A percentile compares a stretch with the other conserved stretches of the same genome.
Evolutionary conservation across 1,140 invertebrate species (phyloP).

Genomic region (Zaprionus ornatus): DNA sequence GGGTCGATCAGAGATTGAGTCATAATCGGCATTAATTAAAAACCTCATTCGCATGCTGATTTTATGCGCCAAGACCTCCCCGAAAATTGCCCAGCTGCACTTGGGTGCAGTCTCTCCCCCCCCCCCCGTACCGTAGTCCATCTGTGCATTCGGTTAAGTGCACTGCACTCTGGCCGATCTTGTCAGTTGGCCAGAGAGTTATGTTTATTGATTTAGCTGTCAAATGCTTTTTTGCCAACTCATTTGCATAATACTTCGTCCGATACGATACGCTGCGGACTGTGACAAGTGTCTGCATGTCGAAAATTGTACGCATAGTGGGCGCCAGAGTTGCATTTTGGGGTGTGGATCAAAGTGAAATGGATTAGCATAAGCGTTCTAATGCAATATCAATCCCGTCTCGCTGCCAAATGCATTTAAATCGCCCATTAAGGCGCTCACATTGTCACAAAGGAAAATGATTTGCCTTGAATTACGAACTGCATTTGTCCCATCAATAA

Average conservation of each 20-base stretch:
- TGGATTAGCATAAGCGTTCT: slow-evolving; percentile 20
- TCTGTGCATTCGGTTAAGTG: slow-evolving; percentile 39
- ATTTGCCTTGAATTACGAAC: slow-evolving; percentile 2
- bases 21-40: slow-evolving; percentile 61
- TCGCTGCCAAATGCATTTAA: not conserved
- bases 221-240: slow-evolving; percentile 50
- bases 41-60: slow-evolving; percentile 57
- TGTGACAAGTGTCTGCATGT: slow-evolving; percentile 23
- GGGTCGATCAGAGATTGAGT: slow-evolving; percentile 45
- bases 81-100: slow-evolving; percentile 25
- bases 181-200: slow-evolving; percentile 54
- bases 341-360: slow-evolving; percentile 31
- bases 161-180: slow-evolving; percentile 41
- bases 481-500: not conserved
- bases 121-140: not conserved
- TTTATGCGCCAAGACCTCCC: slow-evolving; percentile 28
- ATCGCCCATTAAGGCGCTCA: not conserved
- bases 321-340: slow-evolving; percentile 4
- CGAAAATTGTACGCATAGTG: slow-evolving; percentile 26
- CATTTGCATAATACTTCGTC: slow-evolving; percentile 63
- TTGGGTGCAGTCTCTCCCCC: slow-evolving; percentile 17
- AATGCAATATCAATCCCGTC: not conserved
- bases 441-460: slow-evolving; percentile 2
- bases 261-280: not conserved
- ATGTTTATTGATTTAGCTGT: slow-evolving; percentile 73